phyloP scores from a whole-genome alignment of 2,113 vertebrate species.

The Saccopteryx bilineata region DNA sequence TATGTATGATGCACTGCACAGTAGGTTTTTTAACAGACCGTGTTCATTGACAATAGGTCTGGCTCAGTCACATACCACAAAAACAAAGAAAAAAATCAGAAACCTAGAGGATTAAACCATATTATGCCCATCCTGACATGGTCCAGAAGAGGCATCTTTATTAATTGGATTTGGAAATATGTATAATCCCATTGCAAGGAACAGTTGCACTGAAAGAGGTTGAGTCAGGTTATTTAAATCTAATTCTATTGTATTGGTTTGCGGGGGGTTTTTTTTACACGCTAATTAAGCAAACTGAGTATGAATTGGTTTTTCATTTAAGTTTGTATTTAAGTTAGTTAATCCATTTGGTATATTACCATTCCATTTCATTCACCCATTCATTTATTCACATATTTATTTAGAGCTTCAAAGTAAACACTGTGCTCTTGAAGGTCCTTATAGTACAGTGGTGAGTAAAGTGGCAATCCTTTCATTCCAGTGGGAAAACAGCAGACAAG shows the following conservation, averaged over 20 bases:
- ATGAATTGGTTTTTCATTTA: constrained; percentile 30
- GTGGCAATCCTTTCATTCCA: neutral
- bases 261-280: neutral
- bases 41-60: neutral
- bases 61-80: neutral
- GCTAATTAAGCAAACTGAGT: neutral
- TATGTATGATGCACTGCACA: neutral
- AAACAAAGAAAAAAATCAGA: neutral
- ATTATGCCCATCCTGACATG: neutral
- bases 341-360: neutral
- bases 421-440: neutral
- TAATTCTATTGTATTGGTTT: neutral
- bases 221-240: neutral
- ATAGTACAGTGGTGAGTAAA: neutral
- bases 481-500: neutral
- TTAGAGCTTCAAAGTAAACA: neutral
- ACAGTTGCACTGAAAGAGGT: neutral
- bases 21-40: neutral
- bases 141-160: neutral
- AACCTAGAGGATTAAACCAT: neutral
- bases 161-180: constrained; percentile 19
- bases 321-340: constrained; percentile 5
- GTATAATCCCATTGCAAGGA: neutral
- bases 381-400: neutral
- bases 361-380: neutral